These are phyloP conservation scores for Eupristina koningsbergeri DNA, from an alignment of 1,140 invertebrate genomes.

Conservation along the genomic window DNA sequence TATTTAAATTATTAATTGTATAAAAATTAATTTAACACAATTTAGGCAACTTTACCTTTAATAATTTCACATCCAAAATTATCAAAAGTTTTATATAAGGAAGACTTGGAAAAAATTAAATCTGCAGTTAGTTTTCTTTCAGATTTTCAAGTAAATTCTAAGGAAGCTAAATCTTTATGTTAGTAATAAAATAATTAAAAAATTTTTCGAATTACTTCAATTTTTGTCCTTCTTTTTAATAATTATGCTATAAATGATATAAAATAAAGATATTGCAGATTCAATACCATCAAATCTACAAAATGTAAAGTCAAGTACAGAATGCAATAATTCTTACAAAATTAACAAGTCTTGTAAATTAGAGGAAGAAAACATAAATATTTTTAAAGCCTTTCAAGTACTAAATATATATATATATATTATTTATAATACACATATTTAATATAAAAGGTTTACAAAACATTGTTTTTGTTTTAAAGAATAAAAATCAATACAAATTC, in stretches of 20 bases:
- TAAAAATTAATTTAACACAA: conserved; percentile 6
- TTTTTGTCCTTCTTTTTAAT: too few relatives aligned
- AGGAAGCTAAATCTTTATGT: conserved; percentile 2
- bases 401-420: not conserved
- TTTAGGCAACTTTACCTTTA: conserved; percentile 41
- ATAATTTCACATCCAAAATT: conserved; percentile 42
- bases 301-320: not conserved
- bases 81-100: conserved; percentile 13
- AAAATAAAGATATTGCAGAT: not conserved
- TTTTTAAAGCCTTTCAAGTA: conserved; percentile 34
- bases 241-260: not conserved
- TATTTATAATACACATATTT: conserved; percentile 33
- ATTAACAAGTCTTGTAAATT: not conserved
- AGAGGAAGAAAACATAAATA: not conserved
- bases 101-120: conserved; percentile 33
- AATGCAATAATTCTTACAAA: not conserved
- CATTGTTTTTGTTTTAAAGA: too few relatives aligned
- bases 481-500: too few relatives aligned
- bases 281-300: not conserved
- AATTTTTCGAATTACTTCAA: too few relatives aligned
- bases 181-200: too few relatives aligned
- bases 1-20: not conserved
- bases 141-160: not conserved
- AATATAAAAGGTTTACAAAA: too few relatives aligned
- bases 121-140: conserved; percentile 22